Conservation (phyloP, 2,797 vertebrate species). For the Luscinia megarhynchos region DNA sequence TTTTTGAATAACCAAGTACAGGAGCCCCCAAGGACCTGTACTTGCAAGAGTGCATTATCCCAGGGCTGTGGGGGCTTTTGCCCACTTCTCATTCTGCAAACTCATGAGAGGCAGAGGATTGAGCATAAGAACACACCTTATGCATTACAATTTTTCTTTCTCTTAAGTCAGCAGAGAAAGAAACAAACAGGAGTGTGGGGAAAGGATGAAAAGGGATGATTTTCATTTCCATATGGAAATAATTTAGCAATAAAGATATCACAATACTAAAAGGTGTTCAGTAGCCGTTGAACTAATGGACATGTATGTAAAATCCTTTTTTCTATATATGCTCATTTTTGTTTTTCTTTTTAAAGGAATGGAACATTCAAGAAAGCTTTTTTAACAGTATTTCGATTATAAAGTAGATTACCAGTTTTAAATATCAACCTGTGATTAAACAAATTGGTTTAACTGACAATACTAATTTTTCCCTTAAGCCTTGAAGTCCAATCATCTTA, state of each 20-base stretch:
- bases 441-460: neutral
- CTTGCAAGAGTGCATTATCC: neutral
- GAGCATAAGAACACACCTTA: rapidly evolving
- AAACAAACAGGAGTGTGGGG: neutral
- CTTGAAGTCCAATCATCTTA: neutral
- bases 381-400: neutral
- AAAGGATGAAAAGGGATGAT: neutral
- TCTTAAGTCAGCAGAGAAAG: neutral
- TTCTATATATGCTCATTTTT: neutral
- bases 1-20: neutral
- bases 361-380: rapidly evolving
- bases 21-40: neutral
- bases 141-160: neutral
- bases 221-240: neutral
- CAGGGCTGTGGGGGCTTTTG: rapidly evolving
- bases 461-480: neutral
- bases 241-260: neutral
- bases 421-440: neutral
- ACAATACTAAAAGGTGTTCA: neutral
- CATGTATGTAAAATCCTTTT: neutral
- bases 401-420: neutral
- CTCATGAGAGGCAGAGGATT: neutral
- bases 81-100: neutral
- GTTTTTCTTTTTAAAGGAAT: neutral
- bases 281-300: neutral